These are phyloP conservation scores for Samia ricini DNA, from an alignment of 1,140 invertebrate species.

Conservation along the genomic window DNA sequence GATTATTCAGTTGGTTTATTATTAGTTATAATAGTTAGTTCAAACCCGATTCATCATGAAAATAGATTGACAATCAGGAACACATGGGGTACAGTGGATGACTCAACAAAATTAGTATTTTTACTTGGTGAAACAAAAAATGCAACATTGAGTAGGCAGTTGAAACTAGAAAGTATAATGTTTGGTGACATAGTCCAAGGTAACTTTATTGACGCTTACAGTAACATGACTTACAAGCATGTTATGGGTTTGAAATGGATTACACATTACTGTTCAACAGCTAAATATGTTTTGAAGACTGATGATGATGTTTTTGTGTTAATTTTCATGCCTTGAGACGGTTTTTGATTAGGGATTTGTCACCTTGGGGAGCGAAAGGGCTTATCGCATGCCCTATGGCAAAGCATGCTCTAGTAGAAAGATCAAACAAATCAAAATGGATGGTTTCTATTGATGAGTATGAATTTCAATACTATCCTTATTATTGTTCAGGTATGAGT, in stretches of 20 bases:
- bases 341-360: slow-evolving; percentile 79
- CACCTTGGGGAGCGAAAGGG: slow-evolving; percentile 78
- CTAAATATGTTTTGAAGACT: slow-evolving; percentile 86
- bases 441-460: slow-evolving; percentile 85
- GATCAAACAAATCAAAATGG: slow-evolving; percentile 87
- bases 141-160: slow-evolving; percentile 49
- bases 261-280: slow-evolving; percentile 82
- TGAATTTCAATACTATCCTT: slow-evolving; percentile 81
- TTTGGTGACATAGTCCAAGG: slow-evolving; percentile 88
- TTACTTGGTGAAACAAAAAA: slow-evolving; percentile 81
- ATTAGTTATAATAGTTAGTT: slow-evolving; percentile 83
- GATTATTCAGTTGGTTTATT: slow-evolving; percentile 63
- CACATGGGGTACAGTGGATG: slow-evolving; percentile 81
- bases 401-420: slow-evolving; percentile 72
- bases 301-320: slow-evolving; percentile 90
- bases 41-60: slow-evolving; percentile 80
- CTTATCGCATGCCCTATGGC: slow-evolving; percentile 80
- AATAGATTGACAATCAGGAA: slow-evolving; percentile 81
- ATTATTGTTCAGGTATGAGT: slow-evolving; percentile 79
- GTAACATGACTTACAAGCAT: slow-evolving; percentile 93
- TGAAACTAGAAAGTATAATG: slow-evolving; percentile 80
- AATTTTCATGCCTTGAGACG: slow-evolving; percentile 82
- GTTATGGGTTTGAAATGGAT: slow-evolving; percentile 91
- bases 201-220: slow-evolving; percentile 87
- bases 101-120: slow-evolving; percentile 80